Evolutionary conservation across 2,888 invertebrate genomes (phyloP).

Genomic region (Oscheius myriophilus): DNA sequence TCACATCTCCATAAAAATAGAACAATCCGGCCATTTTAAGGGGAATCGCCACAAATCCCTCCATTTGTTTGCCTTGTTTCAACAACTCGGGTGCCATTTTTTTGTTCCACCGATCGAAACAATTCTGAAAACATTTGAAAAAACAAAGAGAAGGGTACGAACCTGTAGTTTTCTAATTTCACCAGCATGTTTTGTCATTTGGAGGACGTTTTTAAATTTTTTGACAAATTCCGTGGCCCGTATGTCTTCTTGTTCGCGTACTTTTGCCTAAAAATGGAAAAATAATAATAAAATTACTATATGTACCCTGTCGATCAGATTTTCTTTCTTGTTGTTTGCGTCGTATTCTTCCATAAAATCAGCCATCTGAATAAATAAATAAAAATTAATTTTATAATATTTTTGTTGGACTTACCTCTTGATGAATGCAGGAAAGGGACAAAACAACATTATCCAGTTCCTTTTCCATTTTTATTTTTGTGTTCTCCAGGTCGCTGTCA

Average conservation of each 20-base stretch:
- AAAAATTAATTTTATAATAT: too few species aligned
- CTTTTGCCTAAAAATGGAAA: neutral
- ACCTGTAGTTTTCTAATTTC: neutral
- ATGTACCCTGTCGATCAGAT: too few species aligned
- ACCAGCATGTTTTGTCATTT: constrained; percentile 2
- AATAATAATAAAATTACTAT: too few species aligned
- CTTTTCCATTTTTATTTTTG: too few species aligned
- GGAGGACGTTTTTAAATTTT: neutral
- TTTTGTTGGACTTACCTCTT: too few species aligned
- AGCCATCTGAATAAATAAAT: too few species aligned
- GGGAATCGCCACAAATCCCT: constrained; percentile 3
- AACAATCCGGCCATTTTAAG: constrained; percentile 15
- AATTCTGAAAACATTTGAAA: constrained; percentile 5
- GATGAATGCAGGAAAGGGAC: too few species aligned
- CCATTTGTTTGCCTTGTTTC: constrained; percentile 1
- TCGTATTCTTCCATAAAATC: too few species aligned
- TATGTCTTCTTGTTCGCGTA: constrained; percentile 5
- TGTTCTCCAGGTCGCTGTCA: too few species aligned
- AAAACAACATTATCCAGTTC: too few species aligned
- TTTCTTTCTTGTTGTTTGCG: too few species aligned
- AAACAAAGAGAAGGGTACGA: neutral
- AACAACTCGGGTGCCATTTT: neutral
- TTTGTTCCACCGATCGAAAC: constrained; percentile 6
- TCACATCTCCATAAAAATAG: constrained; percentile 15
- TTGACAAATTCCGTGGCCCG: neutral